Evolutionary conservation across 2,113 vertebrate species (phyloP), one percentile per base, ranked within the genome.

Genomic region (Coptodon bakossiorum): DNA sequence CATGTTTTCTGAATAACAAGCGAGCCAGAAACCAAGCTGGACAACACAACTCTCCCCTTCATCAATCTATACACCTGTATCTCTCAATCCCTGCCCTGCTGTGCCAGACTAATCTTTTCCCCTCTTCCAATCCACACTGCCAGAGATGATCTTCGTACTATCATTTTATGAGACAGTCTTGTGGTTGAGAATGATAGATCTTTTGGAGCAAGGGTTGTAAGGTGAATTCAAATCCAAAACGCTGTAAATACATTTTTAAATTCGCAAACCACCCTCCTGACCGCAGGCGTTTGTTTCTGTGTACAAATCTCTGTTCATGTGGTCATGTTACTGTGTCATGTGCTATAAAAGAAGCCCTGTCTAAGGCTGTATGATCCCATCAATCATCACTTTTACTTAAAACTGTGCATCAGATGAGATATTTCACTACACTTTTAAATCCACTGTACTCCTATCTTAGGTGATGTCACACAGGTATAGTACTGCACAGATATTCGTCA

Each of bases 41-140:
- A 84, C 88, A 54, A 88, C 86, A 76, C 31, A 38, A 86, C 83
- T 83, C 79, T 73, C 40, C 40, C 34, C 86, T 82, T 88, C 87
- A 92, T 92, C 92, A 85, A 6, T 79, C 90, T 81, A 73, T 81
- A 83, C 90, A 89, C 87, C 86, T 91, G 83, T 83, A 80, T 88
- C 87, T 84, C 78, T 81, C 83, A 29, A 52, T 80, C 81, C 45
- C 79, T 40, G 81, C 66, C 86, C 45, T 5, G 7, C 53, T 86
- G 84, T 50, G 14, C 80, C 81, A 54, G 48, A 68, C 53, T 76
- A 71, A 86, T 81, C 83, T 59, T 48, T 68, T 52, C 31, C 68
- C 80, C 38, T 52, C 48, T 7, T 57, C 50, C 76, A 50, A 19
- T 84, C 63, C 40, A 86, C 54, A 48, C 79, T 68, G 88, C 85